Evolutionary conservation across 2,797 vertebrate species (phyloP).

Genomic region (Chaetophractus vellerosus): DNA sequence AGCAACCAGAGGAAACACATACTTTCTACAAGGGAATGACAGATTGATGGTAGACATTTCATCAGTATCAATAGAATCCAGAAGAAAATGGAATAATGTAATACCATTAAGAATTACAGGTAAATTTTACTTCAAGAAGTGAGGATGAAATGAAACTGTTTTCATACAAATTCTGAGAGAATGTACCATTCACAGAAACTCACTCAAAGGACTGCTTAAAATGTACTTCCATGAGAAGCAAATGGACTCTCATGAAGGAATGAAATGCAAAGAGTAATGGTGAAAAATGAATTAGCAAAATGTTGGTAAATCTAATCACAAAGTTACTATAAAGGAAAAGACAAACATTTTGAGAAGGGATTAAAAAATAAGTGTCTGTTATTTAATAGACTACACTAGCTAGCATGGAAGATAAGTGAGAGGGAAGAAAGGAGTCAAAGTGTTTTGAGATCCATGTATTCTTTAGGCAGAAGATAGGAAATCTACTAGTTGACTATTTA

Average conservation of each 20-base stretch:
- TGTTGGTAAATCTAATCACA: neutral
- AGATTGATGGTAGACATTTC: neutral
- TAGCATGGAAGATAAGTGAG: neutral
- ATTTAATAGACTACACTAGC: neutral
- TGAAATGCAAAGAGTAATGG: neutral
- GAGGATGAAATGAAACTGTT: slow-evolving; percentile 26
- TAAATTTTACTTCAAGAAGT: slow-evolving; percentile 38
- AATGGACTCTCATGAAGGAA: slow-evolving; percentile 20
- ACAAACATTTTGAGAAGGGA: neutral
- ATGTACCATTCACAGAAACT: neutral
- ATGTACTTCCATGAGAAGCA: neutral
- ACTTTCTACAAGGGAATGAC: neutral
- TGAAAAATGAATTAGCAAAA: slow-evolving; percentile 14
- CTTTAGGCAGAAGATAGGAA: neutral
- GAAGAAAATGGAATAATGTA: slow-evolving; percentile 31
- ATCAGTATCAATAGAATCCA: neutral
- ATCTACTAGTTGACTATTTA: slow-evolving; percentile 18
- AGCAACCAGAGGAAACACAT: neutral
- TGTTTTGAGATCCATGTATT: neutral
- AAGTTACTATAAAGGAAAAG: slow-evolving; percentile 22
- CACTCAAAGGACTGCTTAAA: slow-evolving; percentile 2
- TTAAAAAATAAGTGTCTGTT: neutral
- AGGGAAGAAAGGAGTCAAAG: neutral
- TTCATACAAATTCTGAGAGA: slow-evolving; percentile 26
- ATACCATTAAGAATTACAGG: neutral